Evolutionary conservation across 2,888 invertebrate genomes (phyloP), one percentile per base, ranked within the genome.

Genomic region (Drosophila engyochracea): DNA sequence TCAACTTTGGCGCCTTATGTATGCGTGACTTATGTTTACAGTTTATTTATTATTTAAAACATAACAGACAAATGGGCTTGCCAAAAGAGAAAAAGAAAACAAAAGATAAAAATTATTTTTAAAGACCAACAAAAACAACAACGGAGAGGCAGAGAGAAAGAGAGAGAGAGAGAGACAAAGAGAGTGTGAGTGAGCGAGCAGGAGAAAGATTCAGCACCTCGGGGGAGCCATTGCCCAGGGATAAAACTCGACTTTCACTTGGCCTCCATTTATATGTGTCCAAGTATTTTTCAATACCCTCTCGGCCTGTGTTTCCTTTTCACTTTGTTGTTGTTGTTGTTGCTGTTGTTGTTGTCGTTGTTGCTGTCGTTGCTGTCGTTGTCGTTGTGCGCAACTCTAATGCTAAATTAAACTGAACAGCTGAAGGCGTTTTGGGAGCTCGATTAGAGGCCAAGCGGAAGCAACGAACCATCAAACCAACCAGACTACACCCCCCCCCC

Each of bases 11-110:
- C 61, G 73, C 82, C 82, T 74, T 74, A 73, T 75, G 75, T 85
- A 78, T 88, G 88, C 88, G 81, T 90, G 85, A 90, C 90, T 90
- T 90, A 85, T 90, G 90, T 90, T 85, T 85, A 88, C 90, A 85
- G 90, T 85, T 85, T 85, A 85, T 85, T 85, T 85, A 85, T 85
- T 85, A 85, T 85, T 85, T 90, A 85, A 90, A 90, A 85, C 81
- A 76, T 72, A 79, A 67, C 88, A 85, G 81, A 76, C 81, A 89
- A 87, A 82, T 76, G 84, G 73, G 76, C 68, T 72, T 49, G 14
- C 30, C 49, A 28, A 14, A 49, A 25, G 19, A 4, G 28, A 9
- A 28, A 25, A 51, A 5, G 3, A 25, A 22, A 16, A 55, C 22
- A 57, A 78, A 83, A 71, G 69, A 74, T 72, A 69, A 55, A 74